Evolutionary conservation across 2,113 vertebrate species (phyloP).

Genomic region (Odontophorus gujanensis): DNA sequence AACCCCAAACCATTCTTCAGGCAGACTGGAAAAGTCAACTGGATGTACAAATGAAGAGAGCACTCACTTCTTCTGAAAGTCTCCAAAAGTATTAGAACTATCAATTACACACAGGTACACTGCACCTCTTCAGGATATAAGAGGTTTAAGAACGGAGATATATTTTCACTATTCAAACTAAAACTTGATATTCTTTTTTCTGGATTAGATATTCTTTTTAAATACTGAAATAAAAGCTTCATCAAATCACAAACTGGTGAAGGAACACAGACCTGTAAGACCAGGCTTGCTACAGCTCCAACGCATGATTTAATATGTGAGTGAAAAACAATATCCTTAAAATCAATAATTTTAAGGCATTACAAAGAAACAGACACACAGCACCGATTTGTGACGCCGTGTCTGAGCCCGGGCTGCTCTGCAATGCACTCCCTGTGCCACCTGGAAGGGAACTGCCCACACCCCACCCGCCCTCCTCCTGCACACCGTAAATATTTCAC

Average conservation of each 20-base stretch:
- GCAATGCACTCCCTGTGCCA: not conserved
- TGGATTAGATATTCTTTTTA: not conserved
- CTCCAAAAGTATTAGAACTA: conserved; percentile 27
- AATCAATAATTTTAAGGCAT: not conserved
- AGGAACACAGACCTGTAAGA: not conserved
- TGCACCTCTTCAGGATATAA: not conserved
- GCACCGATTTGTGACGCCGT: not conserved
- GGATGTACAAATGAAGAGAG: not conserved
- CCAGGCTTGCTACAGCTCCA: not conserved
- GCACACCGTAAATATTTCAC: not conserved
- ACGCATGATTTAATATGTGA: rapidly evolving
- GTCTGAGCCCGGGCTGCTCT: not conserved
- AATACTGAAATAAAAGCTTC: conserved; percentile 10
- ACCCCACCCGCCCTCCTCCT: not conserved
- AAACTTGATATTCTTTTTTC: not conserved
- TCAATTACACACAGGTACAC: not conserved
- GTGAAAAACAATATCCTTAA: not conserved
- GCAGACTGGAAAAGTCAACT: not conserved
- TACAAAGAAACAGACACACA: not conserved
- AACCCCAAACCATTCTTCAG: not conserved
- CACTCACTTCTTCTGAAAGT: not conserved
- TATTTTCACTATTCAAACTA: not conserved
- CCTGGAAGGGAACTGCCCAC: not conserved
- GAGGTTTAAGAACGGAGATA: not conserved
- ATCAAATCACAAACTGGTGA: not conserved